phyloP scores from a whole-genome alignment of 2,797 vertebrate genomes.

The Coregonus sp. region DNA sequence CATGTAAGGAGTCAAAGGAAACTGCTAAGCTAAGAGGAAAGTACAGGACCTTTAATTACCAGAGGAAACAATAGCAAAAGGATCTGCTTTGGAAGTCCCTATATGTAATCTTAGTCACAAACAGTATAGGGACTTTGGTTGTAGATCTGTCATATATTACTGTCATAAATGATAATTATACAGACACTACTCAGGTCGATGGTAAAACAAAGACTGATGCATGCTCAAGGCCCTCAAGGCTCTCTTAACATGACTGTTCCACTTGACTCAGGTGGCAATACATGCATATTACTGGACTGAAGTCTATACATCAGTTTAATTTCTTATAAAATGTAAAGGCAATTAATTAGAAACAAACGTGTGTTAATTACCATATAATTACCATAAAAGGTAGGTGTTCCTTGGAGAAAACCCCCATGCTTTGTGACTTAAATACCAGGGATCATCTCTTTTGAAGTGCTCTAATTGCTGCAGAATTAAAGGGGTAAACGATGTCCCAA shows the following conservation, averaged over 20 bases:
- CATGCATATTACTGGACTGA: background rate
- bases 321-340: background rate
- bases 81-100: no score
- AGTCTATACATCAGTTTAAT: background rate
- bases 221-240: no score
- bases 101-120: no score
- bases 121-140: no score
- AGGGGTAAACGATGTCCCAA: background rate
- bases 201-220: no score
- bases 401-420: background rate
- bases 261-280: no score
- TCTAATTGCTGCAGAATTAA: background rate
- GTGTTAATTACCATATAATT: background rate
- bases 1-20: constrained; percentile 25
- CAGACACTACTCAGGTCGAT: no score
- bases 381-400: background rate
- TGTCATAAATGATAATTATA: no score
- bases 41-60: background rate
- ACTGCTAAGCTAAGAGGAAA: constrained; percentile 14
- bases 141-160: no score
- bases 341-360: background rate
- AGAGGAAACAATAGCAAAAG: no score
- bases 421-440: background rate
- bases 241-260: no score
- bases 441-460: background rate